Percentiles rank a stretch among this genome's conserved stretches.
These are phyloP conservation scores for Ichneumon xanthorius DNA, from an alignment of 2,888 invertebrate species.

Conservation along the genomic window DNA sequence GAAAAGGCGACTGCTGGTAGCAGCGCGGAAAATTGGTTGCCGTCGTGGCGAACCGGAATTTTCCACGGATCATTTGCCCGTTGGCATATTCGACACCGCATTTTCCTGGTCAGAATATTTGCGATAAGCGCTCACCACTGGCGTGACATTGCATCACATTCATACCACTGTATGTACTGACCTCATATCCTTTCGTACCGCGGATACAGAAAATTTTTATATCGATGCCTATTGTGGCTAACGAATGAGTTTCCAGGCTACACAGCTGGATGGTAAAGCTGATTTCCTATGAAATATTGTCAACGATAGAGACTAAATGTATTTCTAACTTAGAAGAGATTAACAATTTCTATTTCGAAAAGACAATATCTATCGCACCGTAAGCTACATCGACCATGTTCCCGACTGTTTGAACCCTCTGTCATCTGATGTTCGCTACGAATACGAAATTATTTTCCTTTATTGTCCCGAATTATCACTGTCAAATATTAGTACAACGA, in stretches of 20 bases:
- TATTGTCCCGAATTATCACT: constrained; percentile 41
- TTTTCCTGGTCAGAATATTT: constrained; percentile 74
- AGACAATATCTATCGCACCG: background rate
- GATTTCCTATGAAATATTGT: background rate
- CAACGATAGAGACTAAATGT: background rate
- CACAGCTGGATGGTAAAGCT: background rate
- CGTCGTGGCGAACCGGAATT: constrained; percentile 74
- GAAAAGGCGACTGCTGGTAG: constrained; percentile 20
- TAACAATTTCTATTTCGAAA: background rate
- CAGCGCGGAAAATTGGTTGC: constrained; percentile 74
- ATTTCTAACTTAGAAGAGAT: background rate
- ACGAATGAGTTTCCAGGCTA: background rate
- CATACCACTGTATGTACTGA: background rate
- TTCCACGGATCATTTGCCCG: constrained; percentile 81
- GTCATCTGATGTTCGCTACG: background rate
- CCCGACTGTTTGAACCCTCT: background rate
- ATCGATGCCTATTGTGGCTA: background rate
- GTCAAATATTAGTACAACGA: constrained; percentile 66
- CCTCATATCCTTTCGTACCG: background rate
- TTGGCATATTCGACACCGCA: constrained; percentile 79
- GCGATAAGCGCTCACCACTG: constrained; percentile 75
- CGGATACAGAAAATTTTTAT: constrained; percentile 7
- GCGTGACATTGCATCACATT: constrained; percentile 34
- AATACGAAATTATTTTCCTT: background rate
- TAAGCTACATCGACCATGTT: background rate